Evolutionary conservation across 1,140 invertebrate genomes (phyloP).

Genomic region (Sogatella furcifera): DNA sequence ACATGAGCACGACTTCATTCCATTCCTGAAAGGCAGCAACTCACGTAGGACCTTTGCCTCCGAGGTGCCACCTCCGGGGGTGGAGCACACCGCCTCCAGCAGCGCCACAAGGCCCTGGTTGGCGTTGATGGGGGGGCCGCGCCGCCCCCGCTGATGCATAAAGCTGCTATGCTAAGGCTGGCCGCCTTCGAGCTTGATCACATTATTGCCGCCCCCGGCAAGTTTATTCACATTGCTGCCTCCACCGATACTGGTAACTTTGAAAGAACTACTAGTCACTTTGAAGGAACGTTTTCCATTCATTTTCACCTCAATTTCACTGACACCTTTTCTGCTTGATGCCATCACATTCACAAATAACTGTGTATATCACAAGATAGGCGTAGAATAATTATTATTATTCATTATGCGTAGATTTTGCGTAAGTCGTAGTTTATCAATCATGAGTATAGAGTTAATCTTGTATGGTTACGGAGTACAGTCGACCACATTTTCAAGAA

Average conservation of each 20-base stretch:
- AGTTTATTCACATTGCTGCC: background rate
- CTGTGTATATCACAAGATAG: too few species aligned
- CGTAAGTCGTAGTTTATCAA: too few species aligned
- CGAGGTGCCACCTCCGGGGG: background rate
- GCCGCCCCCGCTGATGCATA: background rate
- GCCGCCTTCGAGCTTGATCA: background rate
- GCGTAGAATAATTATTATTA: too few species aligned
- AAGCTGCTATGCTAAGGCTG: background rate
- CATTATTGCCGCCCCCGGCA: background rate
- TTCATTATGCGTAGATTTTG: too few species aligned
- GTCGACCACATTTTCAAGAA: too few species aligned
- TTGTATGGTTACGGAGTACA: too few species aligned
- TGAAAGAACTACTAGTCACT: too few species aligned
- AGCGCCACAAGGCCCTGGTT: constrained; percentile 19
- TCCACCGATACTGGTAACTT: background rate
- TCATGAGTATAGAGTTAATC: too few species aligned
- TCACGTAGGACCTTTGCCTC: constrained; percentile 5
- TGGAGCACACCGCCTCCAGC: constrained; percentile 19
- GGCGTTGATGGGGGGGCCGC: background rate
- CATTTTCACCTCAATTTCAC: background rate
- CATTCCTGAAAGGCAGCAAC: constrained; percentile 18
- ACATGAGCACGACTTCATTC: constrained; percentile 26
- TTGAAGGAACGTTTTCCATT: too few species aligned
- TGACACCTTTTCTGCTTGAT: background rate
- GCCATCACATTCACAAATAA: too few species aligned